Evolutionary conservation across 1,140 invertebrate species (phyloP), one percentile per base, ranked within the genome.

Genomic region (Aphis gossypii): DNA sequence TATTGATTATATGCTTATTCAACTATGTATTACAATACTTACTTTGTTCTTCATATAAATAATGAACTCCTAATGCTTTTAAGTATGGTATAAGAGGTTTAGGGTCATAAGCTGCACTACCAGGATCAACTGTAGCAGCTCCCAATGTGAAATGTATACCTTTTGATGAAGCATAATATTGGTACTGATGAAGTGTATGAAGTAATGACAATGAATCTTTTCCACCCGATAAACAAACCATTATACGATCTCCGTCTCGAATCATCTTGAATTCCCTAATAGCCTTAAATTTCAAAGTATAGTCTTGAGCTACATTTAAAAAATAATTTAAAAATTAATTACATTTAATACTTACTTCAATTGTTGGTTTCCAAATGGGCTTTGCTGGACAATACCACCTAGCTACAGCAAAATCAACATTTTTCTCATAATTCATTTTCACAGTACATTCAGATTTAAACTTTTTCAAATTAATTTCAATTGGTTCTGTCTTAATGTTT

Each of bases 221-320:
- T 0, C 97, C 97, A 0, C 97, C 97, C 0, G 97, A 97, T n/a
- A 99, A 95, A 95, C 98, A 98, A 3, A 99, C 96, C 94, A 99
- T 95, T 23, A 99, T 96, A 92, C 96, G 96, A 94, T 99, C 98
- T 6, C 97, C 97, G 95, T 98, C 96, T 94, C 96, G 96, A 35
- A 99, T 97, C 98, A 99, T 99, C 38, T 97, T 96, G 95, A 97
- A 98, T 94, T 98, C 97, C 93, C 97, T 96, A 35, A 99, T 96
- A 1, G 98, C 98, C 96, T 97, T 95, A 11, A 95, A 48, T 56
- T 94, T 38, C 30, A 46, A 91, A 68, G 4, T 44, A 56, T 25
- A 46, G 68, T 46, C 46, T 46, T 1, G 9, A 46, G 46, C 46
- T 11, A 46, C 9, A 46, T 46, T 41, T 41, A 41, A 41, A 41